Conservation (phyloP, 2,888 invertebrate species). For the Pyrochroa serraticornis region DNA sequence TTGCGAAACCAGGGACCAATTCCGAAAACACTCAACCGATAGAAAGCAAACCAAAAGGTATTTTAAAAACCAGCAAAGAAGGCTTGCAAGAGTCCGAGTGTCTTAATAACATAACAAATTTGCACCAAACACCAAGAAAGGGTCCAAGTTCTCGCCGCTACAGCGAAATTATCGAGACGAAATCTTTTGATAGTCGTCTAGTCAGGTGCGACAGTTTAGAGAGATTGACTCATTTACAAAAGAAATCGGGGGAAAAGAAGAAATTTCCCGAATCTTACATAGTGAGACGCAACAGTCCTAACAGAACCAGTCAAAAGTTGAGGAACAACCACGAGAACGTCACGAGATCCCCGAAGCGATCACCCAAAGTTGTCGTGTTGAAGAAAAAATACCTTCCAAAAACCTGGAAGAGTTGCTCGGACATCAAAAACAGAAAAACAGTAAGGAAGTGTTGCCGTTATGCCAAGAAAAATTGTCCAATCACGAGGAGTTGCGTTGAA, state of each 20-base stretch:
- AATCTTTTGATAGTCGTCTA: conserved; percentile 58
- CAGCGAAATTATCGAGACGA: conserved; percentile 61
- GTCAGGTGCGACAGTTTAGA: conserved; percentile 59
- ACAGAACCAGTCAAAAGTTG: conserved; percentile 33
- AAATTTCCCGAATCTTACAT: conserved; percentile 59
- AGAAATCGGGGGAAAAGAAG: conserved; percentile 42
- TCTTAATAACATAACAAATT: conserved; percentile 43
- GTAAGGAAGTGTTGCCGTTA: conserved; percentile 56
- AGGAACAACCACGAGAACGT: conserved; percentile 30
- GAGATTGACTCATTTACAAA: conserved; percentile 45
- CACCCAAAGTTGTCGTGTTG: conserved; percentile 49
- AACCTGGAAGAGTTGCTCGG: conserved; percentile 57
- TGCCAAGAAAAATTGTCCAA: conserved; percentile 55
- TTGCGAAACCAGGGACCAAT: conserved; percentile 57
- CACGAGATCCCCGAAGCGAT: conserved; percentile 34
- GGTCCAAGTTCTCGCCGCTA: conserved; percentile 55
- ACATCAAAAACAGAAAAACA: conserved; percentile 49
- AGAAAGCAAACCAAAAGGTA: conserved; percentile 50
- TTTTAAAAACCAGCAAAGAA: conserved; percentile 50
- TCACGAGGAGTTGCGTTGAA: conserved; percentile 45
- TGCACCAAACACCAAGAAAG: conserved; percentile 42
- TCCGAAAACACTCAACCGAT: conserved; percentile 56
- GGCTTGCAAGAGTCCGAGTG: conserved; percentile 39
- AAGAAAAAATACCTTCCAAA: conserved; percentile 50
- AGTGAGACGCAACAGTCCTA: conserved; percentile 47